A percentile compares a stretch with the other conserved stretches of the same genome.
phyloP scores from a whole-genome alignment of 2,113 vertebrate species.

The Echinops telfairi region DNA sequence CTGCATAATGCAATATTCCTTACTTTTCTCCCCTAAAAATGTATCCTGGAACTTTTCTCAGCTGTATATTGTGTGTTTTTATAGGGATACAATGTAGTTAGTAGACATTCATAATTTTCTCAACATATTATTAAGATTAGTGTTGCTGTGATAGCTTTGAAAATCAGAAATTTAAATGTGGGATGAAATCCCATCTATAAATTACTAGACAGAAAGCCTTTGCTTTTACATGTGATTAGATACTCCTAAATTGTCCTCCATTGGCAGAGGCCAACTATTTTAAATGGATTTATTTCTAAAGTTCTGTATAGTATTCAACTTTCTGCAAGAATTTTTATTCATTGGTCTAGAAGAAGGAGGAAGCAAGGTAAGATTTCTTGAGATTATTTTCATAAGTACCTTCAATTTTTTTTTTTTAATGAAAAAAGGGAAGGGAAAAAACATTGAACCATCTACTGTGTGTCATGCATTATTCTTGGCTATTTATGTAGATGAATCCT shows the following conservation, averaged over 20 bases:
- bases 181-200: conserved; percentile 34
- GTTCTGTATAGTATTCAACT: background rate
- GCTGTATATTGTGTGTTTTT: conserved; percentile 5
- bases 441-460: background rate
- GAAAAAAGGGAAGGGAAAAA: background rate
- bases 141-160: conserved; percentile 36
- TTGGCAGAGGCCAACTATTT: conserved; percentile 9
- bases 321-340: conserved; percentile 39
- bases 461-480: conserved; percentile 11
- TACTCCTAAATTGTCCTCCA: conserved; percentile 48
- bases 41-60: conserved; percentile 15
- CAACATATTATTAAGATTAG: conserved; percentile 53
- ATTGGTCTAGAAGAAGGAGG: background rate
- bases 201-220: conserved; percentile 35
- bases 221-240: conserved; percentile 50
- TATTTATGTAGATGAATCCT: conserved; percentile 24
- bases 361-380: conserved; percentile 30
- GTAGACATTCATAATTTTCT: conserved; percentile 49
- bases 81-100: conserved; percentile 15
- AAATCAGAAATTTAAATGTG: conserved; percentile 51
- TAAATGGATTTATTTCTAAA: conserved; percentile 27
- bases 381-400: conserved; percentile 39
- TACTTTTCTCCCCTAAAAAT: conserved; percentile 38
- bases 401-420: conserved; percentile 48
- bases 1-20: background rate